Evolutionary conservation across 2,797 vertebrate genomes (phyloP).

Genomic region (Ibycter americanus): DNA sequence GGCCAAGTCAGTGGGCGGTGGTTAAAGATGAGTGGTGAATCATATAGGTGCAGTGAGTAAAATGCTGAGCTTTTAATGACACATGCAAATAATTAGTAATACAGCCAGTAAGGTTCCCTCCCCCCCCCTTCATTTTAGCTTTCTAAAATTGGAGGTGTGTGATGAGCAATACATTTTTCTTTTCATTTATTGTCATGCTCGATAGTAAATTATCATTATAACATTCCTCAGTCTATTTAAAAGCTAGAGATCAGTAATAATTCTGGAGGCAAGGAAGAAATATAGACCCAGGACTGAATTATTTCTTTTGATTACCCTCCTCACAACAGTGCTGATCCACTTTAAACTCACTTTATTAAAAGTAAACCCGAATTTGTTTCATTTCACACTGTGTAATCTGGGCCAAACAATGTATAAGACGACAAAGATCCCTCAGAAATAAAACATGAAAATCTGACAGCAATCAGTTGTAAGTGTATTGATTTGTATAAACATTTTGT

Average conservation of each 20-base stretch:
- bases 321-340: neutral
- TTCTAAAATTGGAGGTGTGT: neutral
- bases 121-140: neutral
- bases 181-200: constrained; percentile 16
- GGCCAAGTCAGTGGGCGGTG: neutral
- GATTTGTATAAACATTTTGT: neutral
- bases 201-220: neutral
- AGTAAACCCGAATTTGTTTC: neutral
- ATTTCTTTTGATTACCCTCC: neutral
- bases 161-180: constrained; percentile 25
- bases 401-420: neutral
- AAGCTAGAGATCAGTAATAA: neutral
- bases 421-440: neutral
- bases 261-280: neutral
- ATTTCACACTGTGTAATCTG: neutral
- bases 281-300: neutral
- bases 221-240: neutral
- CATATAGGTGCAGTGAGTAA: neutral
- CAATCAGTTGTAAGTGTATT: neutral
- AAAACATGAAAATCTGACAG: neutral
- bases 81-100: constrained; percentile 6
- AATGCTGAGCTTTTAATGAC: neutral
- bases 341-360: neutral
- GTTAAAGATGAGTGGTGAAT: neutral
- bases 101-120: neutral